phyloP scores from a whole-genome alignment of 2,797 vertebrate species.

The Crax fasciolata region DNA sequence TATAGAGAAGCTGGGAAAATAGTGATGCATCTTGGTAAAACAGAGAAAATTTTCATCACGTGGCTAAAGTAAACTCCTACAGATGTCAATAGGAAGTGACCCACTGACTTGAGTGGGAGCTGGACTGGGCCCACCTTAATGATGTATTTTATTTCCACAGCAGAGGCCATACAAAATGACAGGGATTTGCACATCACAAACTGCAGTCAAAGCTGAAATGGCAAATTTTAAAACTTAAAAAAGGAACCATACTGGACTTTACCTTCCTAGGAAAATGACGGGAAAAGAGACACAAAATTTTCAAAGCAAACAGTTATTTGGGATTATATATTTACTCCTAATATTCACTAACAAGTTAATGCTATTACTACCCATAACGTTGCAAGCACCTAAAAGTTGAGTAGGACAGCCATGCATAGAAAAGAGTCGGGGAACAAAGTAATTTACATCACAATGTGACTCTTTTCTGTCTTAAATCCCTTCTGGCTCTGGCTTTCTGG shows the following conservation, averaged over 20 bases:
- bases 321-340: background rate
- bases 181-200: background rate
- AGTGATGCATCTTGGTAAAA: background rate
- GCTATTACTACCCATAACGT: background rate
- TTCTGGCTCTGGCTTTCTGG: background rate
- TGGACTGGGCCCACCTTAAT: background rate
- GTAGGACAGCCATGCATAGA: background rate
- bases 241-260: background rate
- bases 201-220: slow-evolving; percentile 4
- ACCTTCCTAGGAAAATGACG: background rate
- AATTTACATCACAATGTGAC: background rate
- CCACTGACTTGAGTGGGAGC: background rate
- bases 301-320: background rate
- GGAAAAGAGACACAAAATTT: background rate
- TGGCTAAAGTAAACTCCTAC: background rate
- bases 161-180: background rate
- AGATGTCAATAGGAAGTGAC: background rate
- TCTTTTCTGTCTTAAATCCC: background rate
- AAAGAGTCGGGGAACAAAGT: background rate
- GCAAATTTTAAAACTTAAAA: background rate
- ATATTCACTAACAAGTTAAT: background rate
- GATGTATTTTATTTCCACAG: background rate
- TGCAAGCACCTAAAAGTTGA: background rate
- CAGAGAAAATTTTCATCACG: background rate
- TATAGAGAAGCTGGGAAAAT: slow-evolving; percentile 29